These are phyloP conservation scores for Manis javanica DNA, from an alignment of 2,797 vertebrate genomes.

Conservation along the genomic window DNA sequence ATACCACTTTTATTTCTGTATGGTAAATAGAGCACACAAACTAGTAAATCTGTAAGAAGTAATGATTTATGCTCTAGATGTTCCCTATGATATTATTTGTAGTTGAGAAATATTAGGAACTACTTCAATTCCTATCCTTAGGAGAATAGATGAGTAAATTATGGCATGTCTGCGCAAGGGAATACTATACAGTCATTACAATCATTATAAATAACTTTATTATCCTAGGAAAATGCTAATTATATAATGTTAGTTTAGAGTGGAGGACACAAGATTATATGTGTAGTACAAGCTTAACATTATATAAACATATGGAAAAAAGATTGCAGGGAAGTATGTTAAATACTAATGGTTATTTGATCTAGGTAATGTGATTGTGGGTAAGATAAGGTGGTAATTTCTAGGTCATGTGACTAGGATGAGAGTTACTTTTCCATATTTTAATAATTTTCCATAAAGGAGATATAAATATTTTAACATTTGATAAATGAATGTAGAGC, in stretches of 20 bases:
- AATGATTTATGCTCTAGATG: background rate
- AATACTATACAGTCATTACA: background rate
- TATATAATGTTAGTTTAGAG: background rate
- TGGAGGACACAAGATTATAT: background rate
- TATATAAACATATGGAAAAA: background rate
- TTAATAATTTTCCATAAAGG: background rate
- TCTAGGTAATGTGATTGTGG: background rate
- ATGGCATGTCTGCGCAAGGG: background rate
- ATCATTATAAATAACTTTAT: conserved; percentile 46
- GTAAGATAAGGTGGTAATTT: background rate
- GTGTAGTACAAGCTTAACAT: background rate
- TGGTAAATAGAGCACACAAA: background rate
- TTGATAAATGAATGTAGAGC: background rate
- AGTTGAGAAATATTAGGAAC: conserved; percentile 36
- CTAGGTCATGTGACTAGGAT: background rate
- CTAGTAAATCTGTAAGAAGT: background rate
- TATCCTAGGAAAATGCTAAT: background rate
- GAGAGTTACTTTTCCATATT: background rate
- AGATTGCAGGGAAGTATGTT: background rate
- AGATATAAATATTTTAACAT: background rate
- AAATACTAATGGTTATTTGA: background rate
- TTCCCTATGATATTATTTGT: background rate
- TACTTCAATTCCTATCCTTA: background rate
- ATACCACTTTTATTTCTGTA: background rate
- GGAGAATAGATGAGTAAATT: background rate